These are phyloP conservation scores for Dinocampus coccinellae DNA, from an alignment of 2,888 invertebrate species.

Conservation along the genomic window DNA sequence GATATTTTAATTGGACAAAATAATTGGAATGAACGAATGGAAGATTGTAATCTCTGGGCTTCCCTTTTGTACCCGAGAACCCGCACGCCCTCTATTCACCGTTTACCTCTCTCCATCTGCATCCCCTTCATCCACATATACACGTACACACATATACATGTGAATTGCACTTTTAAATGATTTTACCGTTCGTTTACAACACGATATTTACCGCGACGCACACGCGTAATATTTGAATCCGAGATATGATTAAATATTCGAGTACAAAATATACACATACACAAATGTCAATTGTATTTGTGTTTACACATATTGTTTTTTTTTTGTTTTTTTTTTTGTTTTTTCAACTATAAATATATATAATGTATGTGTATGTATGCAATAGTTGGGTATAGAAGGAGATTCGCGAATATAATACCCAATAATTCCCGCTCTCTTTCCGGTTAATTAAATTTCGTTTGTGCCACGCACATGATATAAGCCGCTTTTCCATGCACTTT, in stretches of 20 bases:
- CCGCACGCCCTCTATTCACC: slow-evolving; percentile 37
- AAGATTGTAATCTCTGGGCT: slow-evolving; percentile 65
- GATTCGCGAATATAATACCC: slow-evolving; percentile 29
- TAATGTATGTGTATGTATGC: neutral
- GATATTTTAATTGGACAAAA: slow-evolving; percentile 70
- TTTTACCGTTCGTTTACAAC: neutral
- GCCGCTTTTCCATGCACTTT: slow-evolving; percentile 51
- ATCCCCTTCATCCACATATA: neutral
- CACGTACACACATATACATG: neutral
- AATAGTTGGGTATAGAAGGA: neutral
- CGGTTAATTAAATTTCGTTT: slow-evolving; percentile 65
- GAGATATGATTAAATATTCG: too few relatives aligned
- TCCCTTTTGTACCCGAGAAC: slow-evolving; percentile 58
- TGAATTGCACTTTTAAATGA: neutral
- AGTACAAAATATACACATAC: too few relatives aligned
- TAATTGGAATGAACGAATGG: slow-evolving; percentile 69
- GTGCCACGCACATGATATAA: slow-evolving; percentile 44
- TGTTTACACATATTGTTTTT: too few relatives aligned
- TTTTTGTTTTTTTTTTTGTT: too few relatives aligned
- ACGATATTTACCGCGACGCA: too few relatives aligned
- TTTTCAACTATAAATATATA: too few relatives aligned
- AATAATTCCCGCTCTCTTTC: slow-evolving; percentile 59
- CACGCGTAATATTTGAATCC: too few relatives aligned
- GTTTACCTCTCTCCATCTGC: neutral
- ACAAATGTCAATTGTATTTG: too few relatives aligned